Evolutionary conservation across 1,140 invertebrate species (phyloP), one percentile per base, ranked within the genome.

Genomic region (Drosophila paulistorum): DNA sequence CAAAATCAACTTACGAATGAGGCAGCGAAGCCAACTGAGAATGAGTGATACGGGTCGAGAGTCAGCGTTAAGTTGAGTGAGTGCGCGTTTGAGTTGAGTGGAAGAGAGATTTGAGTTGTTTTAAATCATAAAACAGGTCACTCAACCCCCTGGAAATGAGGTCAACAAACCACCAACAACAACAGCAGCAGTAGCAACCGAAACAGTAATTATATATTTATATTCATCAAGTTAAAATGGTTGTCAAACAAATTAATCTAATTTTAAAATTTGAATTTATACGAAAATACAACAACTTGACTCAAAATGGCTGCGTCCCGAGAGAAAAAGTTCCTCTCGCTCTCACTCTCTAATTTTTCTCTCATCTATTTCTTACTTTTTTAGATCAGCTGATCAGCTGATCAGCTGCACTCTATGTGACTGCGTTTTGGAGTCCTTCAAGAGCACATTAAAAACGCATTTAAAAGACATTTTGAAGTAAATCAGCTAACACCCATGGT

Each of bases 71-170:
- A 37, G 30, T 20, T 39, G 58, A 35, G 61, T 51, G 14, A 51
- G 42, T 61, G 20, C 7, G 2, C 14, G 3, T 9, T 33, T 17
- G 58, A 20, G 55, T 62, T 30, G 33, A 57, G 37, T 5, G 2
- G 37, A 42, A 23, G 7, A 58, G 54, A 83, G 65, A 7, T 64
- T 76, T 59, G 39, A 33, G 35, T 59, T 37, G 58, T 55, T 42
- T n/a, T n/a, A 51, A 51, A 7, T 20, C 37, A 39, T 39, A 77
- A 80, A 87, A 39, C 77, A 83, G 84, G 84, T 87, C 84, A 89
- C 84, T 87, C 84, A 87, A 89, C 84, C 74, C 74, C 77, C 65
- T 68, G 65, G 33, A 54, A 89, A 87, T 87, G 84, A 87, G 84
- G 84, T 89, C 84, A 87, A 87, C 80, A 83, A 87, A 89, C 80